Base-by-base conservation (phyloP, 2,113 vertebrate genomes). In the Syrmaticus mikado region DNA sequence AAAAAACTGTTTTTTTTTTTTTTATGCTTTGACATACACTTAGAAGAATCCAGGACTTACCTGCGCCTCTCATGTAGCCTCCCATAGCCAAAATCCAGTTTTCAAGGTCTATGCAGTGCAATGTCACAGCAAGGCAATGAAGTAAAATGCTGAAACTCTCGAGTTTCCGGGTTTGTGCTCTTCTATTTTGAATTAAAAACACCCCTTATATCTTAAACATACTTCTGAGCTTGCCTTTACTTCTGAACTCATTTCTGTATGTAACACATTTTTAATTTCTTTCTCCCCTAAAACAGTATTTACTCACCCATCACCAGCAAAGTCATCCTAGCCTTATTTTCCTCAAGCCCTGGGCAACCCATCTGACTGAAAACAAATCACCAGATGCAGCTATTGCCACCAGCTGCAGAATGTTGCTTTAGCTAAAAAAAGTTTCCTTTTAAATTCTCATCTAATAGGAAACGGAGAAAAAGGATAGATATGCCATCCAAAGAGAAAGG, bases 271-370 rank as follows among this genome's bases (percentile, higher is more conserved):
- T 38, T 13, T 22, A 14, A 0, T 25, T 40, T 48, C 22, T n/a
- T 6, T 3, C 18, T 67, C 11, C 4, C 6, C 3, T 0, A 17
- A 21, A 30, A 32, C 15, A 43, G 11, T 27, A 32, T 1, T 0
- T 38, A 4, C 11, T 61, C 36, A 15, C 24, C 40, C 14, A 19
- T 8, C 57, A 40, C 28, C 38, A 11, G 4, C 28, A 12, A 21
- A 52, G 6, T 8, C 38, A 7, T 3, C 9, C 27, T 4, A 4
- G 9, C 6, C 22, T 40, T 11, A 0, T 30, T 62, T 52, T 18
- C 21, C 13, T 62, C 40, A 38, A 9, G 1, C 34, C 22, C 76
- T 8, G 24, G 41, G 50, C 10, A 14, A 5, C 32, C 46, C 20
- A 3, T 12, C 10, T 4, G 55, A 17, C 64, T n/a, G 21, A 4